Percentiles rank a stretch among this genome's conserved stretches.
Evolutionary conservation across 1,140 invertebrate genomes (phyloP).

Genomic region (Halesus radiatus): DNA sequence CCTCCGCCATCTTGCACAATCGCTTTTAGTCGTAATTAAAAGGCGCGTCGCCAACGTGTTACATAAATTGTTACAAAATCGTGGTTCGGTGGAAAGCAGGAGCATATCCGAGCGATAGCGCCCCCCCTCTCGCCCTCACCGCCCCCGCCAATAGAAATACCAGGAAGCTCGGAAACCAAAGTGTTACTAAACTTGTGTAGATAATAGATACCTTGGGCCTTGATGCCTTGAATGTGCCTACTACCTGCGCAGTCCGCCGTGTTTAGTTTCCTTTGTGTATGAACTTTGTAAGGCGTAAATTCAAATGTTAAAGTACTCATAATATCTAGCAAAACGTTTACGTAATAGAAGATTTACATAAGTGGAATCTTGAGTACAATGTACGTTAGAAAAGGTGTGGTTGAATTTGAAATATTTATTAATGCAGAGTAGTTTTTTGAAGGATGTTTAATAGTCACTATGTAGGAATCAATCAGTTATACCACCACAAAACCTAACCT

Average conservation of each 20-base stretch:
- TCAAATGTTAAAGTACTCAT: no score
- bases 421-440: no score
- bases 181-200: background rate
- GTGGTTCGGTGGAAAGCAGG: conserved; percentile 22
- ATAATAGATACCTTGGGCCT: background rate
- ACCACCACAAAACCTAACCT: no score
- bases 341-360: no score
- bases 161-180: background rate
- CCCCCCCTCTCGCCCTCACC: background rate
- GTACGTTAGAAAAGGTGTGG: no score
- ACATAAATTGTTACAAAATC: conserved; percentile 40
- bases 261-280: conserved; percentile 2
- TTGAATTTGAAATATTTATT: no score
- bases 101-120: conserved; percentile 22
- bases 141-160: background rate
- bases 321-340: no score
- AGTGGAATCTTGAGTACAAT: no score
- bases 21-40: conserved; percentile 39
- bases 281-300: background rate
- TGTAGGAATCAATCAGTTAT: no score
- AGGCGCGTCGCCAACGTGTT: conserved; percentile 27
- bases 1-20: conserved; percentile 22
- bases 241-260: background rate
- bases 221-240: background rate
- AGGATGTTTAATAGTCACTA: no score